Percentiles rank a stretch among this genome's conserved stretches.
Conservation (phyloP, 2,113 vertebrate species). For the Rostratula benghalensis region DNA sequence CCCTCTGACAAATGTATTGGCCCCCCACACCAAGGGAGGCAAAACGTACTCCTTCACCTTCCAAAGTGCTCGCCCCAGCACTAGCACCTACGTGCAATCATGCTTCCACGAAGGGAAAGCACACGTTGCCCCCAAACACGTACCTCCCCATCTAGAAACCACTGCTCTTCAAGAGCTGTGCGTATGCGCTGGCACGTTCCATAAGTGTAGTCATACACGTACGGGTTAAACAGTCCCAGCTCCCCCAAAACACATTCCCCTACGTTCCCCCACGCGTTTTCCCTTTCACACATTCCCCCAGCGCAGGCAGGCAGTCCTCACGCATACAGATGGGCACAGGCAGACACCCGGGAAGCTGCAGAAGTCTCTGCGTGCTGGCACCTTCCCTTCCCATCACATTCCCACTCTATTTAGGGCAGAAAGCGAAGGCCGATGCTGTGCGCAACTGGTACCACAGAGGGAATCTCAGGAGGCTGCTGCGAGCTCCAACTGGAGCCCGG, state of each 20-base stretch:
- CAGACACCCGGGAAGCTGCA: neutral
- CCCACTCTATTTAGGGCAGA: constrained; percentile 27
- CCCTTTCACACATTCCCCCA: neutral
- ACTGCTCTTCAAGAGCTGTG: neutral
- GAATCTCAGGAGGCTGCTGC: constrained; percentile 2
- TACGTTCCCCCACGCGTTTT: neutral
- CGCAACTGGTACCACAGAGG: neutral
- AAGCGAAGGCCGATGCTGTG: neutral
- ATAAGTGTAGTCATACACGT: neutral
- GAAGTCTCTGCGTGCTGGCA: neutral
- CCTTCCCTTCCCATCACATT: neutral
- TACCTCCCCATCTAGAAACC: neutral
- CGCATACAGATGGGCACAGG: neutral
- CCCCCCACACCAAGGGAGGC: neutral
- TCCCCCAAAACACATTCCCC: neutral
- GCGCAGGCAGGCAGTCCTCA: neutral
- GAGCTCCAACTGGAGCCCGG: constrained; percentile 25
- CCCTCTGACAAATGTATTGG: constrained; percentile 22
- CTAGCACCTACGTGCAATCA: neutral
- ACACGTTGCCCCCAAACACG: neutral
- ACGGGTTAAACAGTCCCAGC: neutral
- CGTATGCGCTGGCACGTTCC: neutral
- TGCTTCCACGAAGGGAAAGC: neutral
- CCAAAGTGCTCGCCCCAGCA: accelerated
- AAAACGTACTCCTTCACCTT: neutral